Conservation (phyloP, 2,797 vertebrate genomes). For the Eidolon dupreanum region DNA sequence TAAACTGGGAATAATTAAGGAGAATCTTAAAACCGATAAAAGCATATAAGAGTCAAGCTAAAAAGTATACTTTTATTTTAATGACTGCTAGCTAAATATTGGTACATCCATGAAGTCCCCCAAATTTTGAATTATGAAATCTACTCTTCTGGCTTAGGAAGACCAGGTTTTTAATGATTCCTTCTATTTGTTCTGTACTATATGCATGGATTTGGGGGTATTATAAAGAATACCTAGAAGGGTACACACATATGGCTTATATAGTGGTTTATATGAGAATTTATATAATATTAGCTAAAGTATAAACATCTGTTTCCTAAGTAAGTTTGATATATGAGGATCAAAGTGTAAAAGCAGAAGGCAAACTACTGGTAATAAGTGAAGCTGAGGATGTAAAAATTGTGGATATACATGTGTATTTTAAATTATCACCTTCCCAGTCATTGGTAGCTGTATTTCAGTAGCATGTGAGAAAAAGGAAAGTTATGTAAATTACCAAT, state of each 20-base stretch:
- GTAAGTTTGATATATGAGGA: background rate
- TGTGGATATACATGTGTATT: background rate
- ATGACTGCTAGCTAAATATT: background rate
- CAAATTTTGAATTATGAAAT: background rate
- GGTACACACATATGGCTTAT: background rate
- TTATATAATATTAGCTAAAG: background rate
- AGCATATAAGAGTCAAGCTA: background rate
- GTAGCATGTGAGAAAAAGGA: background rate
- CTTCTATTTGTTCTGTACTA: background rate
- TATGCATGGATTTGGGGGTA: background rate
- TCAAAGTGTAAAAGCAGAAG: background rate
- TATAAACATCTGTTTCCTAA: background rate
- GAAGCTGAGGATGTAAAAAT: background rate
- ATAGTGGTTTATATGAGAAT: background rate
- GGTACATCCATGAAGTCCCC: background rate
- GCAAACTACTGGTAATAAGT: background rate
- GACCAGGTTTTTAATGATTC: background rate
- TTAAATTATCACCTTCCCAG: background rate
- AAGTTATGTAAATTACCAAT: background rate
- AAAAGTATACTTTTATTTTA: background rate
- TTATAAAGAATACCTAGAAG: background rate
- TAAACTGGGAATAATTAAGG: background rate
- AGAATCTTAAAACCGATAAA: background rate
- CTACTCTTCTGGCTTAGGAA: background rate
- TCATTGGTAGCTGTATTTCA: background rate